Evolutionary conservation across 1,140 invertebrate species (phyloP), one percentile per base, ranked within the genome.

Genomic region (Achroia grisella): DNA sequence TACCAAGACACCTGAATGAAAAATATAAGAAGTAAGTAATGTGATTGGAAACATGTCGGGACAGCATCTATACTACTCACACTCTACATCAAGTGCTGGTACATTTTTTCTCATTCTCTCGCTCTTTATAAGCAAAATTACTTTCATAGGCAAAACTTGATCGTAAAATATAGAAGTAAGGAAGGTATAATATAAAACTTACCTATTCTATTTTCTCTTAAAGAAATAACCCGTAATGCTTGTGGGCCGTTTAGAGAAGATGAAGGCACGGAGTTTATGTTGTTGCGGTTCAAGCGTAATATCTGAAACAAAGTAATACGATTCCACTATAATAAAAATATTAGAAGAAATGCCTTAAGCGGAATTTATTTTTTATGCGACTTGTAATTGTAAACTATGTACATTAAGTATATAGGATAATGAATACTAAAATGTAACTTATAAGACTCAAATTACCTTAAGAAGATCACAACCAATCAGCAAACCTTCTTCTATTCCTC

Each of bases 131-230:
- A 3, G 17, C n/a, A n/a, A n/a, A n/a, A n/a, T n/a, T 23, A 6
- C 6, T 23, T 23, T 2, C 6, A 6, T 23, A 23, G 6, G 6
- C 6, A 23, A 23, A 23, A 23, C 17, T 23, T 23, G 43, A 50
- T 51, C 14, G 42, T 37, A 42, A 28, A 36, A 35, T n/a, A 28
- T 12, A 43, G 2, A n/a, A n/a, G 34, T 12, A 13, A 35, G 65
- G 17, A 33, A 14, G 8, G 11, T 10, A 36, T 14, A 48, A 34
- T 6, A 23, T 8, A 13, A 36, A 45, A 36, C 82, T 89, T 90
- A 96, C 94, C 90, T 58, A 97, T 96, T 71, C 91, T 88, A 78
- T 97, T 97, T 51, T 91, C 87, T 48, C 89, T 88, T 11, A 96
- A 74, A 8, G 93, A 92, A 8, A 97, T 75, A 49, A 91, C 85